Evolutionary conservation across 2,113 vertebrate genomes (phyloP), one percentile per base, ranked within the genome.

Genomic region (Haemorhous mexicanus): DNA sequence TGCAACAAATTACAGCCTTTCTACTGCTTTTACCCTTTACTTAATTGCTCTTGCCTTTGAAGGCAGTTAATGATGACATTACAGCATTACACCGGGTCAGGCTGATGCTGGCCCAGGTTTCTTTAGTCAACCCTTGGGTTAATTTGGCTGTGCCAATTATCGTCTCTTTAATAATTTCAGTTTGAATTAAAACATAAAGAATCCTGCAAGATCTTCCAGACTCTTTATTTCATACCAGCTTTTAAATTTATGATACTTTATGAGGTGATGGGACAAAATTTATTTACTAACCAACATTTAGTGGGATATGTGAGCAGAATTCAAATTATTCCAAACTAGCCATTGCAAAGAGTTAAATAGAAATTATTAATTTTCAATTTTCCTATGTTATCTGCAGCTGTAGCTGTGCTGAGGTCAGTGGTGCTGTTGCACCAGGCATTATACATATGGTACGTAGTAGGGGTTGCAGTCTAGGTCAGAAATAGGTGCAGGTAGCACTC

Each of bases 1-100:
- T 39, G 50, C 75, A 63, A 67, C 73, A 77, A 83, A 88, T 91
- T 52, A 49, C 92, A 88, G 70, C 53, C 21, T 80, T 77, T 63
- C 14, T 50, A 12, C 49, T 85, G 85, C 41, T 88, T 83, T 90
- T 62, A 70, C 55, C 75, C 75, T 35, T 83, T 70, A 15, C 37
- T 83, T 85, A 41, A 77, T 91, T 88, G 72, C 68, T 70, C 3
- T 55, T 62, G 72, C 72, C 76, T 73, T 30, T 73, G 35, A 49
- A 90, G 41, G 23, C 43, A 18, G n/a, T 59, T 77, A 53, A 37
- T 89, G 39, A 76, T 37, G 73, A 68, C 52, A 74, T 82, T 52
- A 87, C 68, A 67, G 53, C 62, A 76, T 56, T 63, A 28, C 46
- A 32, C 49, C 2, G 16, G 62, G 67, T 90, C 79, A 46, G 53